phyloP scores from a whole-genome alignment of 2,113 vertebrate genomes.

The Prietella phreatophila region DNA sequence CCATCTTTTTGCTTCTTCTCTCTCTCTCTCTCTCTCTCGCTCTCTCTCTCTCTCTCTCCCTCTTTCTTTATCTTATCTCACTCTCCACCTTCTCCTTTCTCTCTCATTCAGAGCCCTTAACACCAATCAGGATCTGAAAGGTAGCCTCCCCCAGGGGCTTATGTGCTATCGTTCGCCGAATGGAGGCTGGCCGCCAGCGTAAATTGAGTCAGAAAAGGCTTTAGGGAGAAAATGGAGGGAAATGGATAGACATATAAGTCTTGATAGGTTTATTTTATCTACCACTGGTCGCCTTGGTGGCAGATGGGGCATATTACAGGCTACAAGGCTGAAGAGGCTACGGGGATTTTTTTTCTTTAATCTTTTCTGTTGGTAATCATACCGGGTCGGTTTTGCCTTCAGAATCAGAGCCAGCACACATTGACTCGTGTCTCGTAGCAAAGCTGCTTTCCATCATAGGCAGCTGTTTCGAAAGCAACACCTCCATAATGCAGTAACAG shows the following conservation, averaged over 20 bases:
- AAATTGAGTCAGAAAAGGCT: conserved; percentile 43
- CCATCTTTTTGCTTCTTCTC: neutral
- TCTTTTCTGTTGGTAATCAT: neutral
- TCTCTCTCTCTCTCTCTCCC: neutral
- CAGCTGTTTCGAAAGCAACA: neutral
- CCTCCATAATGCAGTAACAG: neutral
- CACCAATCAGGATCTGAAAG: conserved; percentile 30
- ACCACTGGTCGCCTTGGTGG: conserved; percentile 10
- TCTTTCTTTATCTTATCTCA: neutral
- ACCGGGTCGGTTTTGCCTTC: neutral
- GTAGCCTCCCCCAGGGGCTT: conserved; percentile 42
- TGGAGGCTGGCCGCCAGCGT: conserved; percentile 49
- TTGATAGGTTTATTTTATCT: conserved; percentile 41
- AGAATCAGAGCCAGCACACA: neutral
- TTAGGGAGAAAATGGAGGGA: conserved; percentile 38
- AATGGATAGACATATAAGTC: conserved; percentile 38
- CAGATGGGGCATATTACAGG: conserved; percentile 24
- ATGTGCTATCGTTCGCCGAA: conserved; percentile 44
- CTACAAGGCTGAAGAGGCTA: neutral
- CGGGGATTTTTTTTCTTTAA: neutral
- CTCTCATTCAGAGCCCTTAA: neutral
- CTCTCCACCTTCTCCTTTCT: neutral
- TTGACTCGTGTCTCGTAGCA: neutral
- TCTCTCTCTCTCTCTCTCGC: no score
- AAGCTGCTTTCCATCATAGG: conserved; percentile 10